Evolutionary conservation across 2,888 invertebrate species (phyloP), one percentile per base, ranked within the genome.

Genomic region (Lobophora halterata): DNA sequence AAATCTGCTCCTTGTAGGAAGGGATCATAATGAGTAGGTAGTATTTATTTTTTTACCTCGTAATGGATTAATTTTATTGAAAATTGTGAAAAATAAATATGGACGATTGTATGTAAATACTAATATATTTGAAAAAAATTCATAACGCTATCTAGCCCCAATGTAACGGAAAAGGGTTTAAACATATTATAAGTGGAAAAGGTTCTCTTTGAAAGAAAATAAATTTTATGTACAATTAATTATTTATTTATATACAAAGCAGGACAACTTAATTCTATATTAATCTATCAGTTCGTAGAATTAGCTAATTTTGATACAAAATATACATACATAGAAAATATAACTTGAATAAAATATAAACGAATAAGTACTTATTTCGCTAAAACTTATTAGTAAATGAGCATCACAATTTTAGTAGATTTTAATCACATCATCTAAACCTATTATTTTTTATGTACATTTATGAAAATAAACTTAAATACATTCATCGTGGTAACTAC

Each of bases 201-300:
- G n/a, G n/a, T n/a, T n/a, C n/a, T n/a, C n/a, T 25, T 14, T 14
- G n/a, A 13, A 14, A 2, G 11, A 14, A 25, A 25, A 23, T n/a
- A 25, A 8, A 5, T 1, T 1, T 1, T 14, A 3, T 4, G 14
- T 31, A 16, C 13, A 12, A 20, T 6, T 16, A 25, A 8, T 25
- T 30, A 31, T 44, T 31, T 30, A 43, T 42, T 32, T 36, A 43
- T n/a, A n/a, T 37, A 43, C 29, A 43, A 43, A 38, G 37, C 43
- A 10, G 28, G 42, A 63, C 40, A 52, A 44, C 66, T 71, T 79
- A 77, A 35, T 54, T 30, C 61, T 75, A 58, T 27, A 82, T 85
- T 80, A 78, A 71, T 79, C 86, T 85, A 87, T 86, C 86, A 87
- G 87, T 86, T 86, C 87, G 74, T 83, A 67, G 58, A 54, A 52